Evolutionary conservation across 2,113 vertebrate species (phyloP).

Genomic region (Gadus macrocephalus): DNA sequence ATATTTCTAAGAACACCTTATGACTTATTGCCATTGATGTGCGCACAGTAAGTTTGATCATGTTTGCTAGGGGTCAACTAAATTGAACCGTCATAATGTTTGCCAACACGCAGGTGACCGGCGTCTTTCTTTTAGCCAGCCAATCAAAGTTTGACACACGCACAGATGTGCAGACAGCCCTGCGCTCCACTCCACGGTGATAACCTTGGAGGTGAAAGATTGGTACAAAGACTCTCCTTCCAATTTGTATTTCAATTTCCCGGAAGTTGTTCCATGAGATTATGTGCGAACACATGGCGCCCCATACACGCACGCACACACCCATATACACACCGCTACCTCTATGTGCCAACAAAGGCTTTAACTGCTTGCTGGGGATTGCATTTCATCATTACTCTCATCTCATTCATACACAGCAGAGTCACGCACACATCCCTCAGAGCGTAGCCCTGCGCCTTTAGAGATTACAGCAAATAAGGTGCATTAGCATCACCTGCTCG

Average conservation of each 20-base stretch:
- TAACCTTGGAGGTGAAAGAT: conserved; percentile 59
- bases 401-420: conserved; percentile 13
- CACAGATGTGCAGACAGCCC: neutral
- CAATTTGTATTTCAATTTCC: conserved; percentile 60
- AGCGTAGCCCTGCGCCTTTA: conserved; percentile 35
- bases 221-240: conserved; percentile 35
- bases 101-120: neutral
- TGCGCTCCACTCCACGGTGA: conserved; percentile 17
- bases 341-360: conserved; percentile 35
- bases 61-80: neutral
- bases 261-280: conserved; percentile 67
- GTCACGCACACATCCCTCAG: conserved; percentile 16
- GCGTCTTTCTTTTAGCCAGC: neutral
- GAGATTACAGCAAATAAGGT: conserved; percentile 43
- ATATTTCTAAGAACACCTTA: too few species aligned
- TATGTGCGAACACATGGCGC: conserved; percentile 6
- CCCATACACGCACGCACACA: conserved; percentile 7
- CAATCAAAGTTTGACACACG: conserved; percentile 17
- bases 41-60: neutral
- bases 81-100: conserved; percentile 18
- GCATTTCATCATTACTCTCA: conserved; percentile 39
- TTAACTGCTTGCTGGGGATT: conserved; percentile 46
- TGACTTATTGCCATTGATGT: neutral
- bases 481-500: conserved; percentile 38
- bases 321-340: conserved; percentile 3